These are phyloP conservation scores for Psettodes erumei DNA, from an alignment of 2,113 vertebrate species.

Conservation along the genomic window DNA sequence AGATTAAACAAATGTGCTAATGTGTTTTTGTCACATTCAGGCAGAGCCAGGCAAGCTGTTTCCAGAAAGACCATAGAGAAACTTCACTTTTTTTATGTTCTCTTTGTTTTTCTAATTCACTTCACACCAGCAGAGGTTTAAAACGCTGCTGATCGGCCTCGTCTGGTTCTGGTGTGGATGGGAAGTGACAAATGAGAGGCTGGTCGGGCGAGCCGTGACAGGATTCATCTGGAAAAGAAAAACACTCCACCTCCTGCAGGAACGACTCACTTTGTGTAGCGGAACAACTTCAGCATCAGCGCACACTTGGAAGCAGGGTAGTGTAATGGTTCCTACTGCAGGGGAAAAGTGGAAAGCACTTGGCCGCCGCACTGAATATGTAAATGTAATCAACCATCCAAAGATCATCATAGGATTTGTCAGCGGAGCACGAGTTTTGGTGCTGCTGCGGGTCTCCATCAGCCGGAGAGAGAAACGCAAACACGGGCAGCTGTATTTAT, in stretches of 20 bases:
- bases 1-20: neutral
- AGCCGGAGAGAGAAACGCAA: constrained; percentile 5
- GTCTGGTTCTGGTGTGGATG: neutral
- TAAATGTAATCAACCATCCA: constrained; percentile 53
- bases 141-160: neutral
- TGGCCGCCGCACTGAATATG: constrained; percentile 45
- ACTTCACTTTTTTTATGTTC: neutral
- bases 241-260: neutral
- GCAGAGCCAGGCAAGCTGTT: neutral
- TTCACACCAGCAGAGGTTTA: neutral
- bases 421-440: constrained; percentile 6
- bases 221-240: neutral
- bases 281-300: neutral
- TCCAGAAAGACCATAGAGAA: no score
- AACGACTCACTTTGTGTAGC: neutral
- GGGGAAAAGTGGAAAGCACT: constrained; percentile 28
- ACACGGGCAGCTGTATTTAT: constrained; percentile 19
- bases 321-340: neutral
- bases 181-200: neutral
- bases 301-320: neutral
- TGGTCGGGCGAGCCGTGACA: neutral
- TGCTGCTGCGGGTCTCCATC: constrained; percentile 16
- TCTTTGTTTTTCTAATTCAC: neutral
- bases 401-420: constrained; percentile 23
- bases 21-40: neutral